phyloP scores from a whole-genome alignment of 2,888 invertebrate genomes.

The Microchrysa polita region DNA sequence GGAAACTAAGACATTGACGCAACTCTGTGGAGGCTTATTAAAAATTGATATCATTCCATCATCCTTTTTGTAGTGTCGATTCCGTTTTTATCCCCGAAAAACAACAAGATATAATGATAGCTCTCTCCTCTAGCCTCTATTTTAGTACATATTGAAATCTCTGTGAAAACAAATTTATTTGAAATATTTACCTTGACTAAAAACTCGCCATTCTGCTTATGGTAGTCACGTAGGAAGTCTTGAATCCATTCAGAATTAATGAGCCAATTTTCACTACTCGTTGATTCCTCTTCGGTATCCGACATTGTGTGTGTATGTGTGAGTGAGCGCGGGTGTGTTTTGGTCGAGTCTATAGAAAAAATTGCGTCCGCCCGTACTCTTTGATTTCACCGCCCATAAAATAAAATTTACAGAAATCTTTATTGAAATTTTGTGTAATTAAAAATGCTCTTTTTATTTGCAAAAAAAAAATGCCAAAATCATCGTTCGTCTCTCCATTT shows the following conservation, averaged over 20 bases:
- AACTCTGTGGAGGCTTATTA: not conserved
- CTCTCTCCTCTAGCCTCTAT: too few relatives aligned
- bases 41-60: not conserved
- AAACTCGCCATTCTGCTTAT: slow-evolving; percentile 53
- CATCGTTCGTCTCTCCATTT: too few relatives aligned
- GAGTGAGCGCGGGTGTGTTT: not conserved
- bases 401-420: too few relatives aligned
- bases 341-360: too few relatives aligned
- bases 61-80: not conserved
- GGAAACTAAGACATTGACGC: not conserved
- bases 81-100: not conserved
- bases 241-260: slow-evolving; percentile 56
- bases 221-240: slow-evolving; percentile 54
- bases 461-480: too few relatives aligned
- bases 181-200: slow-evolving; percentile 52
- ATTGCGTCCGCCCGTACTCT: too few relatives aligned
- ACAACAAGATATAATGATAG: too few relatives aligned
- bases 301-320: slow-evolving; percentile 52
- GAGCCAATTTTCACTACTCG: slow-evolving; percentile 55
- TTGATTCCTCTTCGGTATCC: slow-evolving; percentile 55
- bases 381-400: too few relatives aligned
- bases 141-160: not conserved
- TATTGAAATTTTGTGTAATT: too few relatives aligned
- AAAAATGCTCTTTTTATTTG: too few relatives aligned
- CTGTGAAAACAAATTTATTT: not conserved